Evolutionary conservation across 2,888 invertebrate species (phyloP), one percentile per base, ranked within the genome.

Genomic region (Cephus spinipes): DNA sequence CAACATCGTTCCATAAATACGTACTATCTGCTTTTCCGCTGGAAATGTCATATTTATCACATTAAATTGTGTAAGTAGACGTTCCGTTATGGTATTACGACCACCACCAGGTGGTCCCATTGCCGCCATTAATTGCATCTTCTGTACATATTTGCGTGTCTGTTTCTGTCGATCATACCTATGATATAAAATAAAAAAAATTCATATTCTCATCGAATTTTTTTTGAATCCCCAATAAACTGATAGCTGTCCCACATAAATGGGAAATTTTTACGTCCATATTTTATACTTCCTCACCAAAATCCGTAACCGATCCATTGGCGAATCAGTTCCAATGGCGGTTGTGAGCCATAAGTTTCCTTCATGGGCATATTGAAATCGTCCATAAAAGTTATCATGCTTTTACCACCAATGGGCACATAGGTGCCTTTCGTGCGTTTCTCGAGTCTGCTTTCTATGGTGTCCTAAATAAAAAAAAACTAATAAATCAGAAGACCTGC

Each of bases 341-440:
- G 97, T 90, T 98, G 97, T 0, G 97, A 97, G 0, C 97, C 98
- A 89, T 97, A 98, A 23, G 94, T 94, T 88, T 98, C 98, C 83
- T 96, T 96, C 11, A 96, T 96, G 0, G 98, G 98, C 97, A 98
- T 97, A 92, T 98, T 98, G 86, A 98, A 95, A 90, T 98, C 98
- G 90, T 98, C 98, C 94, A 98, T 94, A 90, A 97, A 97, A 12
- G 96, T 94, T 79, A 98, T 94, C 94, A 98, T 94, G 83, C 93
- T 95, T 92, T 97, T 98, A 89, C 96, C 95, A 83, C 96, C 96
- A 34, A 95, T 92, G 0, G 98, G 98, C 3, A 96, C 95, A 88
- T 94, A 97, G 79, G 96, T 94, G 1, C 95, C 96, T 90, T 97
- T 98, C 0, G 97, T 97, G 76, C 97, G 93, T 92, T 98, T 97